Evolutionary conservation across 1,140 invertebrate species (phyloP).

Genomic region (Augochlora pura): DNA sequence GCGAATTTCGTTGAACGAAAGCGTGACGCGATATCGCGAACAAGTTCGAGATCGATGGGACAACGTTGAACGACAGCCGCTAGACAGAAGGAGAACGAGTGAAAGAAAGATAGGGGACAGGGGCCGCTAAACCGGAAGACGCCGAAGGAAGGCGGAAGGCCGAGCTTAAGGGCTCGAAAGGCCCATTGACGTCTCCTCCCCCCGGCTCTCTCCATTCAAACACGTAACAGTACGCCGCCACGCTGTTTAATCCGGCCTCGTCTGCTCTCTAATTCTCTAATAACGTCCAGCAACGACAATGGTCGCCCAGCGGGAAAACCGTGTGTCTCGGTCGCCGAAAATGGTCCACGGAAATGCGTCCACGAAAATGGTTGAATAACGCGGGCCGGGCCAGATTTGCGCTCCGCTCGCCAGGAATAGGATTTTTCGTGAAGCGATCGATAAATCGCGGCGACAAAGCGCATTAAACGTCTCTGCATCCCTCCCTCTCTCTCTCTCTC

Average conservation of each 20-base stretch:
- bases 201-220: conserved; percentile 67
- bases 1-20: no score
- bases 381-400: conserved; percentile 3
- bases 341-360: not conserved
- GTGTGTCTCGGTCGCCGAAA: not conserved
- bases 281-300: conserved; percentile 61
- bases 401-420: not conserved
- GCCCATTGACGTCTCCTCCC: conserved; percentile 67
- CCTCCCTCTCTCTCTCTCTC: no score
- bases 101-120: conserved; percentile 38
- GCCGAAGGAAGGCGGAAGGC: conserved; percentile 70
- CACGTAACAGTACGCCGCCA: conserved; percentile 62
- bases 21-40: no score
- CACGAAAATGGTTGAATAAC: conserved; percentile 2
- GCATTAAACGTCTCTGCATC: conserved; percentile 63
- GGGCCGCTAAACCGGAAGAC: conserved; percentile 73
- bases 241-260: conserved; percentile 54
- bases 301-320: conserved; percentile 7
- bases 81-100: not conserved
- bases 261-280: conserved; percentile 62
- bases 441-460: conserved; percentile 66
- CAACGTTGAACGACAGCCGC: not conserved
- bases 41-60: not conserved
- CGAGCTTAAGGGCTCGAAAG: conserved; percentile 68
- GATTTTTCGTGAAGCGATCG: conserved; percentile 57